These are phyloP conservation scores for Thinocorus orbignyianus DNA, from an alignment of 2,113 vertebrate species.

Conservation along the genomic window DNA sequence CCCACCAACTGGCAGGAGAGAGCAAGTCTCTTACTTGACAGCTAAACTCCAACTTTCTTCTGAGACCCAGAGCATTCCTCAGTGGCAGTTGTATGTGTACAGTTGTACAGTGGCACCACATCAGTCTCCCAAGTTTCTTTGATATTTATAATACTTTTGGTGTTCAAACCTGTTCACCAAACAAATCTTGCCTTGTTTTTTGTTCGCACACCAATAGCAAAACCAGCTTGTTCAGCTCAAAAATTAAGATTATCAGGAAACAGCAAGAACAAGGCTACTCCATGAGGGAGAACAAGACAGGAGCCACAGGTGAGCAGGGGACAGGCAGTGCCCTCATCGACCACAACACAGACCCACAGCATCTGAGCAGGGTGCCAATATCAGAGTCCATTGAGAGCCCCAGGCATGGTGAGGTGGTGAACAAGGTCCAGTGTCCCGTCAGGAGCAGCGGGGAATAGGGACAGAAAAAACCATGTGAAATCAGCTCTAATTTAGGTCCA, in stretches of 20 bases:
- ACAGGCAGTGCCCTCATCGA: neutral
- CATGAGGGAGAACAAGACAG: neutral
- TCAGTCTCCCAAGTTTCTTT: fast-evolving
- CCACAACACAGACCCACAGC: fast-evolving
- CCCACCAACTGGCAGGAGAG: neutral
- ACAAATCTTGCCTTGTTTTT: neutral
- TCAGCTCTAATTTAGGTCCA: neutral
- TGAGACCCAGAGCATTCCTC: neutral
- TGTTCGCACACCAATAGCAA: neutral
- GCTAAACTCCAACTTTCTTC: neutral
- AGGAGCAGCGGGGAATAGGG: neutral
- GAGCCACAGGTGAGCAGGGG: neutral
- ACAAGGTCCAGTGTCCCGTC: fast-evolving
- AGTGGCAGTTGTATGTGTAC: too few relatives aligned
- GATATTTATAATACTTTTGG: neutral
- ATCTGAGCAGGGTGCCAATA: neutral
- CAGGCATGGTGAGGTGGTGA: neutral
- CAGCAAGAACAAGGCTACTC: neutral
- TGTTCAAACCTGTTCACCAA: neutral
- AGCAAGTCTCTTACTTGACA: neutral
- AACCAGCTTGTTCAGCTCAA: neutral
- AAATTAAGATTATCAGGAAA: neutral
- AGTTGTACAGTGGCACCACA: neutral
- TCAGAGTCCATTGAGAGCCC: neutral
- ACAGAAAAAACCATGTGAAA: neutral